phyloP scores from a whole-genome alignment of 2,888 invertebrate genomes.

The Ommatoiulus sabulosus region DNA sequence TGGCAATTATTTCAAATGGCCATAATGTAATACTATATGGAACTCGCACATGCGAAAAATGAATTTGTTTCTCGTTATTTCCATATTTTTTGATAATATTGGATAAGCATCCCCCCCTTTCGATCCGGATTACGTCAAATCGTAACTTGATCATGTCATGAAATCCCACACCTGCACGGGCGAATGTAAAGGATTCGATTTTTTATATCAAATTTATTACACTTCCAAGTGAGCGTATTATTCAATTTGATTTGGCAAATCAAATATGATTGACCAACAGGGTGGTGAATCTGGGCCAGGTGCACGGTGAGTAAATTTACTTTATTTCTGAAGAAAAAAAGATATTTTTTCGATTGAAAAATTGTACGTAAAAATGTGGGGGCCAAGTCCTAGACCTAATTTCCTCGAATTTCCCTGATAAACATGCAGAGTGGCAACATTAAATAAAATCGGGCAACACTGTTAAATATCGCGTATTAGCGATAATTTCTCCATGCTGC shows the following conservation, averaged over 20 bases:
- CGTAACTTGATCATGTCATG: slow-evolving; percentile 10
- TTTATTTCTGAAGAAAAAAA: not conserved
- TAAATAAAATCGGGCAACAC: slow-evolving; percentile 31
- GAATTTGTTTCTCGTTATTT: slow-evolving; percentile 17
- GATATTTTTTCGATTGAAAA: not conserved
- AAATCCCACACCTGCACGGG: slow-evolving; percentile 27
- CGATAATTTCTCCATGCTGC: slow-evolving; percentile 19
- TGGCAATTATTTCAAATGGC: slow-evolving; percentile 23
- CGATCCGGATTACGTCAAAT: slow-evolving; percentile 40
- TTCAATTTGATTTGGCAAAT: slow-evolving; percentile 36
- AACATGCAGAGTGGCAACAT: slow-evolving; percentile 36
- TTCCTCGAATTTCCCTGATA: slow-evolving; percentile 21
- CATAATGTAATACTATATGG: slow-evolving; percentile 5
- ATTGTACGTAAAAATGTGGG: slow-evolving; percentile 31
- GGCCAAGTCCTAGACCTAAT: slow-evolving; percentile 40
- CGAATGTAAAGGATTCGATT: not conserved
- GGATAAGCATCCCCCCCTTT: slow-evolving; percentile 10
- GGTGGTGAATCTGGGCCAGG: slow-evolving; percentile 40
- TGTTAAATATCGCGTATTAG: slow-evolving; percentile 40
- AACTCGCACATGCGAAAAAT: not conserved
- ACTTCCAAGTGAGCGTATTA: slow-evolving; percentile 17
- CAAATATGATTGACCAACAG: slow-evolving; percentile 35
- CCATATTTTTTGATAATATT: slow-evolving; percentile 30
- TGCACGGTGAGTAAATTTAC: slow-evolving; percentile 17
- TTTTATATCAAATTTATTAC: slow-evolving; percentile 40